Percentiles rank a stretch among this genome's conserved stretches.
These are phyloP conservation scores for Sclerodermus sp. DNA, from an alignment of 2,888 invertebrate species.

Conservation along the genomic window DNA sequence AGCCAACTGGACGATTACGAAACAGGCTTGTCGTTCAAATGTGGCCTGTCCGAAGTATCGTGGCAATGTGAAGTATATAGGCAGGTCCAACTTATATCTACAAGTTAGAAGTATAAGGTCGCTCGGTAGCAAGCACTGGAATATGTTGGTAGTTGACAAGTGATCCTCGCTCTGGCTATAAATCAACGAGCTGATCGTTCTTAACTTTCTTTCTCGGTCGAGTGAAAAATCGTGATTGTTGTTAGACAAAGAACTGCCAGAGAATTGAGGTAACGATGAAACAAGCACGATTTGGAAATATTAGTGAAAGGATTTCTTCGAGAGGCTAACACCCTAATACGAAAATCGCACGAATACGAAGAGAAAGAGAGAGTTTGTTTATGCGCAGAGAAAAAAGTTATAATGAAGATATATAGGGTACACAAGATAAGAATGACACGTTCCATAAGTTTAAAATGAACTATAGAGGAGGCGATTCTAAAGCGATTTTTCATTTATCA, in stretches of 20 bases:
- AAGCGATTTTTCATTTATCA: no score
- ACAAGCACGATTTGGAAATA: conserved; percentile 24
- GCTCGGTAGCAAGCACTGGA: not conserved
- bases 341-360: no score
- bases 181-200: conserved; percentile 11
- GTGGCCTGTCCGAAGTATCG: not conserved
- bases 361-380: no score
- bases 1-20: conserved; percentile 6
- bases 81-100: no score
- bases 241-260: not conserved
- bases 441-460: no score
- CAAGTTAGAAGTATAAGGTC: no score
- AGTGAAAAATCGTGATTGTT: not conserved
- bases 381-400: no score
- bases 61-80: not conserved
- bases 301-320: conserved; percentile 25
- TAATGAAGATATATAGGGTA: no score
- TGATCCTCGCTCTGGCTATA: conserved; percentile 5
- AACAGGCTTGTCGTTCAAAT: conserved; percentile 9
- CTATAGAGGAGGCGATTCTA: no score
- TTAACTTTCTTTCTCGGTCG: conserved; percentile 13
- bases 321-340: conserved; percentile 4
- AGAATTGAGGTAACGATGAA: conserved; percentile 9
- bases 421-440: no score
- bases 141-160: conserved; percentile 7